A percentile compares a stretch with the other conserved stretches of the same genome.
phyloP scores from a whole-genome alignment of 2,888 invertebrate species.

The Tinea semifulvella region DNA sequence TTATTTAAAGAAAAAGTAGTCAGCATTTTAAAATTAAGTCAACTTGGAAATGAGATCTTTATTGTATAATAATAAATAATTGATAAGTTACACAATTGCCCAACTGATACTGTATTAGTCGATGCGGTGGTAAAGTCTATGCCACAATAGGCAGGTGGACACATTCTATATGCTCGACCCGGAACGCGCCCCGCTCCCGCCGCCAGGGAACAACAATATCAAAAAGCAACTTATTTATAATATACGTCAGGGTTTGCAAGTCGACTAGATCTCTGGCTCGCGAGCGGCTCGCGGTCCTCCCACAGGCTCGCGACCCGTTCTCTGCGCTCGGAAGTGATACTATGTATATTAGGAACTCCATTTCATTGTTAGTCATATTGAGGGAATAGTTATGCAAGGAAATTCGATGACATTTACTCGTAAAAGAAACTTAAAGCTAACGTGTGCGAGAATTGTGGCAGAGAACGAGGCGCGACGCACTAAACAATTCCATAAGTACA shows the following conservation, averaged over 20 bases:
- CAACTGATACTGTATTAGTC: no score
- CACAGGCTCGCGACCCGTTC: neutral
- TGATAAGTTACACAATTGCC: no score
- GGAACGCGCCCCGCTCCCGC: no score
- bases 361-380: conserved; percentile 39
- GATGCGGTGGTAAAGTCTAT: no score
- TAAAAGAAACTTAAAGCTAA: neutral
- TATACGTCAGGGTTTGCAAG: neutral
- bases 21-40: no score
- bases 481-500: conserved; percentile 52
- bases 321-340: neutral
- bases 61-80: no score
- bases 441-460: neutral
- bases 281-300: neutral
- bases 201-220: no score
- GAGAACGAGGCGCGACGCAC: conserved; percentile 34
- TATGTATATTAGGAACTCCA: conserved; percentile 54
- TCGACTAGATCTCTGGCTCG: neutral
- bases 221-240: no score
- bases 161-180: no score
- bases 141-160: no score
- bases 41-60: no score
- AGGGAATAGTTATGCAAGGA: neutral
- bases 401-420: conserved; percentile 6
- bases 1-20: no score